Percentiles rank a stretch among this genome's conserved stretches.
These are phyloP conservation scores for Maconellicoccus hirsutus DNA, from an alignment of 1,140 invertebrate genomes.

Conservation along the genomic window DNA sequence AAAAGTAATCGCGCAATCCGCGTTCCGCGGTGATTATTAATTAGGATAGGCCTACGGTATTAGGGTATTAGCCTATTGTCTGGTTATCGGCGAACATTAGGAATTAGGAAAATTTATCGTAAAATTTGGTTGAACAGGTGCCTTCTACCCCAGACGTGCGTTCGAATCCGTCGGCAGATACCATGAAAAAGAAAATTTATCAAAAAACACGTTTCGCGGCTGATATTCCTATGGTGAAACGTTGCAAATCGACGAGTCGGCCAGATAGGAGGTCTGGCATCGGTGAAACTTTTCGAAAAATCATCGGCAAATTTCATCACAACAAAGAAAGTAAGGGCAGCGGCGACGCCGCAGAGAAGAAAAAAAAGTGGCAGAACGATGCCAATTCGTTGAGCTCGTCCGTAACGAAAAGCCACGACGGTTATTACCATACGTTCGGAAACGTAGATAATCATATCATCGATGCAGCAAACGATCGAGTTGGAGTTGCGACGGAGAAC, in stretches of 20 bases:
- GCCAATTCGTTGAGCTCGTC: background rate
- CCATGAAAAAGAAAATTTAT: constrained; percentile 40
- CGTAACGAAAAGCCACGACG: background rate
- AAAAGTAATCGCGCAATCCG: too few relatives aligned
- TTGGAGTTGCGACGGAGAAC: too few relatives aligned
- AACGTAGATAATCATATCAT: constrained; percentile 35
- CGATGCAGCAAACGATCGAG: constrained; percentile 27
- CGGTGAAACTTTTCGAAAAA: constrained; percentile 53
- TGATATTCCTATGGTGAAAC: constrained; percentile 37
- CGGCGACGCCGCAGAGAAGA: constrained; percentile 37
- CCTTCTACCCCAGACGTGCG: constrained; percentile 31
- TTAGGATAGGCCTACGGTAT: too few relatives aligned
- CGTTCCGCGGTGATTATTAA: too few relatives aligned
- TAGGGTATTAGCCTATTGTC: too few relatives aligned
- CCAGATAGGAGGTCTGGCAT: constrained; percentile 33
- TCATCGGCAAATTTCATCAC: constrained; percentile 63
- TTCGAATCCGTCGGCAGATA: constrained; percentile 27
- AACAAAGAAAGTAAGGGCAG: constrained; percentile 31
- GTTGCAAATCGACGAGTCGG: background rate
- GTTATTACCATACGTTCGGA: constrained; percentile 30
- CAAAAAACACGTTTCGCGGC: constrained; percentile 53
- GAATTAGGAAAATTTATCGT: too few relatives aligned
- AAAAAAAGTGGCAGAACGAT: background rate
- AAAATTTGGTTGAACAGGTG: background rate
- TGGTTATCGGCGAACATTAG: too few relatives aligned